Evolutionary conservation across 2,888 invertebrate species (phyloP), one percentile per base, ranked within the genome.

Genomic region (Drosophila paucipuncta): DNA sequence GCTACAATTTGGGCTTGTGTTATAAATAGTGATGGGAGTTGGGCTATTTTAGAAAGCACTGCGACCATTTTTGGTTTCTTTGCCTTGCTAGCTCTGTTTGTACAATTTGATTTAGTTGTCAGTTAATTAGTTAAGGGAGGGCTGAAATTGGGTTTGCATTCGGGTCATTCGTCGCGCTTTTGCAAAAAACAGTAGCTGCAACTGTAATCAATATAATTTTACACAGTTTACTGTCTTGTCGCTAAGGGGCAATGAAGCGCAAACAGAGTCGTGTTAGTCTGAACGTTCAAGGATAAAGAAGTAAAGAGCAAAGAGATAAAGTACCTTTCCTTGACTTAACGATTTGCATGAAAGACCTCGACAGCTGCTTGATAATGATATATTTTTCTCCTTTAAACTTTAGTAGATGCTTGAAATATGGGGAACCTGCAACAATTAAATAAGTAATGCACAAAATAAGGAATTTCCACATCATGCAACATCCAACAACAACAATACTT

Each of bases 151-250:
- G 61, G 55, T 57, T 61, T 67, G 58, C 54, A 70, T 10, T 31
- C 31, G 31, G 9, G 10, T 2, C n/a, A 60, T 43, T 6, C 41
- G 37, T 47, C 37, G 57, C 33, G 50, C 11, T 25, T 7, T 37
- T 41, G 62, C 49, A 35, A 66, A 35, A 66, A 78, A 30, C n/a
- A 18, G n/a, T 31, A 10, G 11, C 30, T 52, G 11, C 69, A 76
- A 68, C 60, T 62, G 69, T 58, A 76, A 73, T 68, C 66, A 68
- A 65, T 68, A 78, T 70, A 54, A 57, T 53, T 70, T 73, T 59
- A 31, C 64, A 62, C 65, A 66, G 74, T 71, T 69, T 67, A 59
- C 33, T 61, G 43, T 59, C 63, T 72, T 75, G 52, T 64, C 61
- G 62, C 31, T 53, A 69, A 76, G 50, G 54, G 72, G 69, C 49